A percentile compares a stretch with the other conserved stretches of the same genome.
Conservation (phyloP, 2,113 vertebrate species). For the Sterrhoptilus dennistouni region DNA sequence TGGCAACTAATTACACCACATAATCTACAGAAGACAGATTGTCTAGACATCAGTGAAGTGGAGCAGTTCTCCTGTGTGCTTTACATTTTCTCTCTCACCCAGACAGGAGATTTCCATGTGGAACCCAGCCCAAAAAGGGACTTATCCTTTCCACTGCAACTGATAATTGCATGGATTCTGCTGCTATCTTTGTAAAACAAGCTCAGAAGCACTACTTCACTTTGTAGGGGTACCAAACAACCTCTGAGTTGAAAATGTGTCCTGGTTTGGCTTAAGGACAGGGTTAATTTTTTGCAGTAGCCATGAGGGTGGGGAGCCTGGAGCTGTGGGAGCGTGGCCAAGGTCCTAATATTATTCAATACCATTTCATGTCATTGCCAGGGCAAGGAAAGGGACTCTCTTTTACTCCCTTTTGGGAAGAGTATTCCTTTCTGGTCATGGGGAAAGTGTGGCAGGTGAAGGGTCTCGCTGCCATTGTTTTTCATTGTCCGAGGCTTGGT, state of each 20-base stretch:
- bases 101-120: background rate
- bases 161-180: background rate
- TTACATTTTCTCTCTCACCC: background rate
- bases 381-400: background rate
- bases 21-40: background rate
- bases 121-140: background rate
- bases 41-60: background rate
- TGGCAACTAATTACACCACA: background rate
- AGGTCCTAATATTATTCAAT: background rate
- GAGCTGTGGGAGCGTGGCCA: background rate
- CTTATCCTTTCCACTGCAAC: background rate
- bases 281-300: background rate
- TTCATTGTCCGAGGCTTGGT: background rate
- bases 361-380: background rate
- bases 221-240: background rate
- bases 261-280: background rate
- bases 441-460: background rate
- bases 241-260: background rate
- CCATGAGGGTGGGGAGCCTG: too few relatives aligned
- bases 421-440: background rate
- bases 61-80: background rate
- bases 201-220: background rate
- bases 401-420: background rate
- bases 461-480: background rate
- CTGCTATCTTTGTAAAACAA: background rate